phyloP scores from a whole-genome alignment of 2,113 vertebrate species.

The Lipophrys pholis region DNA sequence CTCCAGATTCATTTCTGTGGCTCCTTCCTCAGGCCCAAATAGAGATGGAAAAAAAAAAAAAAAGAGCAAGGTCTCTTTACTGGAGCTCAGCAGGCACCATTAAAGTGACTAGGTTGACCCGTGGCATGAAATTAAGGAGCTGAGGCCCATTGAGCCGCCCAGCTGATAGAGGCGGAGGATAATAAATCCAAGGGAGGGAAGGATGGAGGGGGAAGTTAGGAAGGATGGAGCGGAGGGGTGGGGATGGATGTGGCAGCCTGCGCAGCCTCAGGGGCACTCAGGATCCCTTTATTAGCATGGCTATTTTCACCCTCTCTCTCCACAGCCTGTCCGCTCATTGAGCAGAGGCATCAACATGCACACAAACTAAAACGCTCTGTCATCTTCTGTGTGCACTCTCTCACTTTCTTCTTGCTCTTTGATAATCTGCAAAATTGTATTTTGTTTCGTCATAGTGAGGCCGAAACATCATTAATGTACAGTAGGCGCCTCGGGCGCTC shows the following conservation, averaged over 20 bases:
- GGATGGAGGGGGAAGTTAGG: constrained; percentile 29
- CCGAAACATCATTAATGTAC: not conserved
- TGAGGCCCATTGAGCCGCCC: constrained; percentile 58
- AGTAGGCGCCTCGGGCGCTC: too few species aligned
- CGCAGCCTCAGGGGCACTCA: constrained; percentile 68
- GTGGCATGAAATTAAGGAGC: constrained; percentile 73
- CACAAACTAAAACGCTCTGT: constrained; percentile 4
- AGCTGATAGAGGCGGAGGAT: constrained; percentile 60
- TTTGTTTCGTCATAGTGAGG: not conserved
- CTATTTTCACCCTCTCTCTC: constrained; percentile 62
- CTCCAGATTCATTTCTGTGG: constrained; percentile 33
- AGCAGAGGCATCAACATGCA: constrained; percentile 26
- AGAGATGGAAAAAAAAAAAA: constrained; percentile 28
- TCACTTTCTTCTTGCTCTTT: constrained; percentile 22
- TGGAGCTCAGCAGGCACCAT: constrained; percentile 52
- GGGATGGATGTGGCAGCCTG: constrained; percentile 56
- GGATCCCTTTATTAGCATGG: constrained; percentile 67
- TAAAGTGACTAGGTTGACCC: constrained; percentile 65
- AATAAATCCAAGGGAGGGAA: constrained; percentile 67
- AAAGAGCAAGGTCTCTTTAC: constrained; percentile 39
- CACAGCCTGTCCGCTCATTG: constrained; percentile 34
- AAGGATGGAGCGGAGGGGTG: constrained; percentile 18
- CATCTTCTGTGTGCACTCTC: constrained; percentile 1
- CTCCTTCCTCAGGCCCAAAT: constrained; percentile 6
- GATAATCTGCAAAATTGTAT: constrained; percentile 15